Evolutionary conservation across 2,113 vertebrate genomes (phyloP).

Genomic region (Pseudolaguvia tuberculata): DNA sequence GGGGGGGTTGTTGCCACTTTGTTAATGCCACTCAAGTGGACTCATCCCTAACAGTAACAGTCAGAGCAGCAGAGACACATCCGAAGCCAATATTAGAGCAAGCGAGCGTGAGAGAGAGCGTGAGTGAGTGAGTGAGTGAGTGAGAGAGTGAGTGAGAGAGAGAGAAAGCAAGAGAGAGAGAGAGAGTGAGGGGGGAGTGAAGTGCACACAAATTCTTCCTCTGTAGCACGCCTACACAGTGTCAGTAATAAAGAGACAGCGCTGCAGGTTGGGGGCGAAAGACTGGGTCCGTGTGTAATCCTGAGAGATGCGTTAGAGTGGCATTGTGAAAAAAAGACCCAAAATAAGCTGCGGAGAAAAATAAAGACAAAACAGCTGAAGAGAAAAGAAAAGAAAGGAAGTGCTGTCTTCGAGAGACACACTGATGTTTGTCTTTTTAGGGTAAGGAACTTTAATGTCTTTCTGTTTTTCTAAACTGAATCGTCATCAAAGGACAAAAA

Average conservation of each 20-base stretch:
- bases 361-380: not conserved
- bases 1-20: constrained; percentile 29
- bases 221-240: constrained; percentile 49
- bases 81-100: not conserved
- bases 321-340: constrained; percentile 24
- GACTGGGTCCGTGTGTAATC: constrained; percentile 29
- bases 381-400: constrained; percentile 1
- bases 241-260: constrained; percentile 47
- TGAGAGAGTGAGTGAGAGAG: constrained; percentile 16
- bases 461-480: not conserved
- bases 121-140: constrained; percentile 20
- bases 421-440: constrained; percentile 29
- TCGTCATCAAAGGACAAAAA: not conserved
- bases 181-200: constrained; percentile 17
- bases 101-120: constrained; percentile 13
- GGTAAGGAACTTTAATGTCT: constrained; percentile 50
- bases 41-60: constrained; percentile 40
- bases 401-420: constrained; percentile 17
- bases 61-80: not conserved
- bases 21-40: constrained; percentile 33
- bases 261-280: constrained; percentile 40
- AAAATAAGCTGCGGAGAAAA: constrained; percentile 21
- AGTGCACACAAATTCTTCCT: constrained; percentile 45
- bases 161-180: constrained; percentile 27
- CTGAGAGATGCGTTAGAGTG: constrained; percentile 22